Percentiles rank a stretch among this genome's conserved stretches.
These are phyloP conservation scores for Aethes cnicana DNA, from an alignment of 2,888 invertebrate genomes.

Conservation along the genomic window DNA sequence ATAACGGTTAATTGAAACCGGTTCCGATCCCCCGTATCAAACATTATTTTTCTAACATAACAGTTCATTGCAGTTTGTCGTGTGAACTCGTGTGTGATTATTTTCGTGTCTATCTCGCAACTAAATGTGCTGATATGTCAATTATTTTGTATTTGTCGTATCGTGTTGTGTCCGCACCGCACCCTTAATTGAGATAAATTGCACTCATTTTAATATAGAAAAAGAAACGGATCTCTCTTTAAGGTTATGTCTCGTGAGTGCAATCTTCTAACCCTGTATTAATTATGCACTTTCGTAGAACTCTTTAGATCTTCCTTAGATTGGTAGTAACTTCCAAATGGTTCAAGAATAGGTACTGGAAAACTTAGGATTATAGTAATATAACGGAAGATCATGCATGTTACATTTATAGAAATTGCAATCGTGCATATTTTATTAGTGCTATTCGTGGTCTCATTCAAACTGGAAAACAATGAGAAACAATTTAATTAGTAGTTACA, in stretches of 20 bases:
- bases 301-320: conserved; percentile 11
- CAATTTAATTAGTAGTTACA: too few relatives aligned
- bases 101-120: conserved; percentile 55
- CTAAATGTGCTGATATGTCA: conserved; percentile 65
- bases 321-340: background rate
- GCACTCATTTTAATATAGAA: conserved; percentile 3
- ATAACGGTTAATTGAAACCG: too few relatives aligned
- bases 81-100: too few relatives aligned
- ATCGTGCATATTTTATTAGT: conserved; percentile 14
- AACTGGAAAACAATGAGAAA: too few relatives aligned
- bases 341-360: too few relatives aligned
- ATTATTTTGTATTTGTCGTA: conserved; percentile 55
- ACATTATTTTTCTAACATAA: too few relatives aligned
- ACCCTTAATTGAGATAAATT: conserved; percentile 3
- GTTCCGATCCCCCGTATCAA: too few relatives aligned
- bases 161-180: conserved; percentile 51
- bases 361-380: too few relatives aligned
- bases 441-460: conserved; percentile 13
- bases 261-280: conserved; percentile 8
- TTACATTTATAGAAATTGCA: conserved; percentile 23
- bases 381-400: conserved; percentile 6
- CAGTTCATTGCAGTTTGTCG: too few relatives aligned
- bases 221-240: background rate
- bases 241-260: conserved; percentile 2
- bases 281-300: conserved; percentile 11